A percentile compares a stretch with the other conserved stretches of the same genome.
Conservation (phyloP, 2,888 invertebrate species). For the Oeneis ivallda region DNA sequence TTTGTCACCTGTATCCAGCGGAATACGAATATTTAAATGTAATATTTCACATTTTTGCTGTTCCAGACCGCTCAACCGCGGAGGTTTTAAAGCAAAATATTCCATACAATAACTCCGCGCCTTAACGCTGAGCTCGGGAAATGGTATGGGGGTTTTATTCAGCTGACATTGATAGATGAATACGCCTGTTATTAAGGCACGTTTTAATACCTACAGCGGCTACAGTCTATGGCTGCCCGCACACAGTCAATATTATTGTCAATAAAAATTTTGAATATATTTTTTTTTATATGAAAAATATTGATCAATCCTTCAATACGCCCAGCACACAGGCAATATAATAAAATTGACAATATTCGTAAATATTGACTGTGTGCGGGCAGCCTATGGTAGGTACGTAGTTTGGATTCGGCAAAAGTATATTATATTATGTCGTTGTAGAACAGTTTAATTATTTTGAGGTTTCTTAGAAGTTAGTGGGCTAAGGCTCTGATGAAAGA, state of each 20-base stretch:
- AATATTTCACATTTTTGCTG: not conserved
- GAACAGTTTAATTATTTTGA: not conserved
- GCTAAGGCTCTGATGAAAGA: too few species aligned
- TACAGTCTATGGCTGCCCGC: too few species aligned
- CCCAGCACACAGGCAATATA: too few species aligned
- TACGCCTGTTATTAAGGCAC: constrained; percentile 12
- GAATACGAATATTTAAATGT: too few species aligned
- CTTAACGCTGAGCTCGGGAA: not conserved
- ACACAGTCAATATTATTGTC: too few species aligned
- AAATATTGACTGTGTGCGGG: too few species aligned
- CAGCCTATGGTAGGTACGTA: not conserved
- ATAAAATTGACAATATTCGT: too few species aligned
- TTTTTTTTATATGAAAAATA: too few species aligned
- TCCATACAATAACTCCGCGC: not conserved
- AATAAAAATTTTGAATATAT: too few species aligned
- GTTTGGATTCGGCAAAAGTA: not conserved
- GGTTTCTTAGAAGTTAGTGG: too few species aligned
- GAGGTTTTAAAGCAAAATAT: constrained; percentile 6
- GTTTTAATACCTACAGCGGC: constrained; percentile 1
- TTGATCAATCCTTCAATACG: too few species aligned
- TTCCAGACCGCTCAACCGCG: not conserved
- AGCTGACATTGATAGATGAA: constrained; percentile 16
- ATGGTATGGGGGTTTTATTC: constrained; percentile 13
- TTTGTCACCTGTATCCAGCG: too few species aligned
- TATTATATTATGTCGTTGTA: not conserved